Evolutionary conservation across 2,113 vertebrate species (phyloP), one percentile per base, ranked within the genome.

Genomic region (Trichechus manatus): DNA sequence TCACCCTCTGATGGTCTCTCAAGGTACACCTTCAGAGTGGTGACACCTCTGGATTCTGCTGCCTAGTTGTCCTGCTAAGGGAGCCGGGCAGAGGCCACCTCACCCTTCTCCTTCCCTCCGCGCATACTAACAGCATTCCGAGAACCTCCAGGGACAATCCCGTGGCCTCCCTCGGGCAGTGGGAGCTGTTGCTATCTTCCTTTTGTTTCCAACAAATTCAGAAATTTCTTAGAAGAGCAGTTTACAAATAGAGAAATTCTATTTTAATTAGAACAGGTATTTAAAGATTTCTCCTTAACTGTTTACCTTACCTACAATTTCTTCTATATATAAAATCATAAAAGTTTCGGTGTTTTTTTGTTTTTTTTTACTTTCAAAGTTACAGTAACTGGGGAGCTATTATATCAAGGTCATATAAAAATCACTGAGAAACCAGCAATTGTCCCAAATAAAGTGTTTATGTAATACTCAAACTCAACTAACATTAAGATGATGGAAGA

Each of bases 391-490:
- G 17, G 96, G 95, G 91, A 96, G 11, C 87, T 94, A 77, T 8
- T 88, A 91, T 81, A 17, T 83, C 89, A 47, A 94, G 9, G 50
- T 79, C n/a, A 86, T 84, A 95, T 66, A 96, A 97, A 85, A 86
- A 9, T 53, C 72, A 95, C 19, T 53, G 25, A 56, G 63, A 96
- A 86, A 77, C 56, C 9, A 98, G 96, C 83, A 96, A 84, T 8
- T 94, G 47, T 63, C 97, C 74, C 97, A 97, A 97, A 97, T 93
- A 96, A 96, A 87, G 63, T 83, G 22, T 98, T 96, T 19, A 50
- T 25, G 75, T 91, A 84, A 89, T 17, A 94, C 42, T 97, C 90
- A 94, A 97, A 93, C 72, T 97, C 94, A 96, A 93, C 78, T 89
- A 97, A 94, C 39, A 72, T 1, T 9, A 61, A 70, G 83, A 96